Conservation (phyloP, 2,797 vertebrate genomes). For the Sebastes glaucus region DNA sequence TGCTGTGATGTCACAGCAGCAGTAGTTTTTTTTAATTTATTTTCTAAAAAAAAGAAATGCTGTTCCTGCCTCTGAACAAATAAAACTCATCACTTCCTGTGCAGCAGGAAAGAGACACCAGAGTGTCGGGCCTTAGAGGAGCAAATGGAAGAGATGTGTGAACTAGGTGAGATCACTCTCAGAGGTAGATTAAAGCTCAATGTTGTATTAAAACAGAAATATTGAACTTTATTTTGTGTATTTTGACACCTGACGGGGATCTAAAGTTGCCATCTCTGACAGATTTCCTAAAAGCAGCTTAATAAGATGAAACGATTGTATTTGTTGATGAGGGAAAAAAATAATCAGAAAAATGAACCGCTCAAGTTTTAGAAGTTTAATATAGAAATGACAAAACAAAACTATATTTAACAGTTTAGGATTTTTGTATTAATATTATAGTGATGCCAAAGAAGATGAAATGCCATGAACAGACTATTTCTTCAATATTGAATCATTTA, state of each 20-base stretch:
- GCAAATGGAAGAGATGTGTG: constrained; percentile 25
- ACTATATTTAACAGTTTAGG: neutral
- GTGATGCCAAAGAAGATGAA: neutral
- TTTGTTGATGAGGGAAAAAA: neutral
- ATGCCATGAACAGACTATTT: neutral
- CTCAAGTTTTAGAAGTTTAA: neutral
- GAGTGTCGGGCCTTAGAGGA: neutral
- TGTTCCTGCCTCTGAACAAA: constrained; percentile 17
- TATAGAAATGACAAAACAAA: neutral
- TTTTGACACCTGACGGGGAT: neutral
- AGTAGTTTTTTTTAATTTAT: too few relatives aligned
- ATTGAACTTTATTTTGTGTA: neutral
- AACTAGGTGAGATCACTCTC: neutral
- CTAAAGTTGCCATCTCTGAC: neutral
- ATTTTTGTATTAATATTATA: neutral
- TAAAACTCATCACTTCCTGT: constrained; percentile 37
- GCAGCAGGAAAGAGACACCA: constrained; percentile 33
- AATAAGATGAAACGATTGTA: neutral
- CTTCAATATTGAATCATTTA: neutral
- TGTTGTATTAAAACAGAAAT: neutral
- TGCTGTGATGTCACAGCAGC: neutral
- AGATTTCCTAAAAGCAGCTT: too few relatives aligned
- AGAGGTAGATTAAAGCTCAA: neutral
- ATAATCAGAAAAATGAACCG: neutral
- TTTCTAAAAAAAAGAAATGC: neutral